phyloP scores from a whole-genome alignment of 2,797 vertebrate species.

The Danio choprae region DNA sequence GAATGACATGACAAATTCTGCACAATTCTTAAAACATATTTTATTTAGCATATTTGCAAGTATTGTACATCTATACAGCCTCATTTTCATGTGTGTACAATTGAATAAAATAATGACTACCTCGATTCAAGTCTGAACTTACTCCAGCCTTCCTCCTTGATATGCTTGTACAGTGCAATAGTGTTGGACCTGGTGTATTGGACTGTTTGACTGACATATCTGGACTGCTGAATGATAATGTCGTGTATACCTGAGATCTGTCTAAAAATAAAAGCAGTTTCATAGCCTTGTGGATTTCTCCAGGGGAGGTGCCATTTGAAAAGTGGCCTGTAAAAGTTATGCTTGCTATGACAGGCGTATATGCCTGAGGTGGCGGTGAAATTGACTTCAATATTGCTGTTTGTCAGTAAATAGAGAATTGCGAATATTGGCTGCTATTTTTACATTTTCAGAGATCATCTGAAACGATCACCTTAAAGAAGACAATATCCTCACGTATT shows the following conservation, averaged over 20 bases:
- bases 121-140: neutral
- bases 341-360: constrained; percentile 20
- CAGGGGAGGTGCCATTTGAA: constrained; percentile 40
- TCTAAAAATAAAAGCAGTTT: constrained; percentile 40
- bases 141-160: neutral
- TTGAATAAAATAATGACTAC: neutral
- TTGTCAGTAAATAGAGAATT: constrained; percentile 46
- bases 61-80: neutral
- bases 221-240: constrained; percentile 31
- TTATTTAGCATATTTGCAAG: too few species aligned
- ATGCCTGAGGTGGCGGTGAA: constrained; percentile 33
- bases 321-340: constrained; percentile 35
- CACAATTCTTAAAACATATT: too few species aligned
- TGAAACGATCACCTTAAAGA: constrained; percentile 27
- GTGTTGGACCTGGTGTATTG: neutral
- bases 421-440: constrained; percentile 39
- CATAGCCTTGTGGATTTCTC: constrained; percentile 30
- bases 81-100: neutral
- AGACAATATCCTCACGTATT: constrained; percentile 15
- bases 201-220: constrained; percentile 4
- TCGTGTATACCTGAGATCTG: neutral
- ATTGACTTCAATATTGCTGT: constrained; percentile 40
- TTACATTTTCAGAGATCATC: constrained; percentile 26
- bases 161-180: neutral
- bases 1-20: too few species aligned